These are phyloP conservation scores for Lasioglossum albipes DNA, from an alignment of 1,140 invertebrate genomes.

Conservation along the genomic window DNA sequence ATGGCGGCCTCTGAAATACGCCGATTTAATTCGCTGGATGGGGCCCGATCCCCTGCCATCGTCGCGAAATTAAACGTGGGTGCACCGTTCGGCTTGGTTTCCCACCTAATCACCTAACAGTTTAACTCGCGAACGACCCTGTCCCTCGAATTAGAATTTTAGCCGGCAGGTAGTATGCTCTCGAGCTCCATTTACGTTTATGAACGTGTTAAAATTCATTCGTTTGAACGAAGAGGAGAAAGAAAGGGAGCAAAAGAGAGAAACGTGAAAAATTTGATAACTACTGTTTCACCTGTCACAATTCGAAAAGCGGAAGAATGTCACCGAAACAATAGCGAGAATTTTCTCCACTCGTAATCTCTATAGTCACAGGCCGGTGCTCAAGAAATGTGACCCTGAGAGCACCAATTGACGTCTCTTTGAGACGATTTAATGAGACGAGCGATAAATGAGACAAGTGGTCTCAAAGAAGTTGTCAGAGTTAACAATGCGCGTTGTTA, in stretches of 20 bases:
- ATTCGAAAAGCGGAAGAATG: not conserved
- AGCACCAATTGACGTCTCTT: too few species aligned
- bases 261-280: too few species aligned
- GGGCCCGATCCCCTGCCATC: slow-evolving; percentile 47
- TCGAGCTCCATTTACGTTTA: slow-evolving; percentile 13
- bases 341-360: too few species aligned
- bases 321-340: too few species aligned
- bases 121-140: slow-evolving; percentile 50
- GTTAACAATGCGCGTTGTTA: too few species aligned
- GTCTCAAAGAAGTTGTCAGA: too few species aligned
- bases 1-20: not conserved
- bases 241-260: too few species aligned
- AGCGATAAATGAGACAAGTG: too few species aligned
- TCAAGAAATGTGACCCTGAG: too few species aligned
- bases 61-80: slow-evolving; percentile 69
- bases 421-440: too few species aligned
- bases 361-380: too few species aligned
- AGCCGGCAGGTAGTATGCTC: slow-evolving; percentile 19
- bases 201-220: not conserved
- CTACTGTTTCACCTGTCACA: not conserved
- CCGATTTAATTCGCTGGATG: slow-evolving; percentile 24
- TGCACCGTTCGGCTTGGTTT: slow-evolving; percentile 64
- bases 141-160: slow-evolving; percentile 43
- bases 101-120: slow-evolving; percentile 66
- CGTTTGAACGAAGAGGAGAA: too few species aligned